These are phyloP conservation scores for Coregonus sp. DNA, from an alignment of 2,797 vertebrate genomes.

Conservation along the genomic window DNA sequence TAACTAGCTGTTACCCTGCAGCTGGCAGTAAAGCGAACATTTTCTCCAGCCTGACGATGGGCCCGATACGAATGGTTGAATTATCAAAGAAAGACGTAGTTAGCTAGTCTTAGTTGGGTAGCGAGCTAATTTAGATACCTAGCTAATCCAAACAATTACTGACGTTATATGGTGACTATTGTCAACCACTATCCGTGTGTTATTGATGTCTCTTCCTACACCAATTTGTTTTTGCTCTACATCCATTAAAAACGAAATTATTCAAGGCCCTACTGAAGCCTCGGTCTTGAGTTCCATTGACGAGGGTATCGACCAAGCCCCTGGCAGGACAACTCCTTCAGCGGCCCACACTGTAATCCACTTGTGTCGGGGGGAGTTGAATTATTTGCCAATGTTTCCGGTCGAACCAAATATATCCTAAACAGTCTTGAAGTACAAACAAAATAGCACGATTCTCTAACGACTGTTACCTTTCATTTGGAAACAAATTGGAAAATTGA, in stretches of 20 bases:
- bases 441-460: constrained; percentile 34
- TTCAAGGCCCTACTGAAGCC: constrained; percentile 76
- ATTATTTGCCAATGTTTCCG: constrained; percentile 57
- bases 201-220: constrained; percentile 43
- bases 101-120: constrained; percentile 24
- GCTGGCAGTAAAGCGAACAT: background rate
- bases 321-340: constrained; percentile 72
- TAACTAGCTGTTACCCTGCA: background rate
- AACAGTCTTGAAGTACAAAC: constrained; percentile 35
- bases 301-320: constrained; percentile 72
- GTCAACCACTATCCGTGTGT: constrained; percentile 12
- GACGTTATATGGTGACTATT: constrained; percentile 12
- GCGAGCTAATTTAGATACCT: no score
- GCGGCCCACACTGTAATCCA: constrained; percentile 74
- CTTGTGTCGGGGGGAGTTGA: constrained; percentile 67
- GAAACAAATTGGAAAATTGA: constrained; percentile 28
- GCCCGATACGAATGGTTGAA: constrained; percentile 58
- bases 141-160: constrained; percentile 34
- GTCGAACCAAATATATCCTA: constrained; percentile 22
- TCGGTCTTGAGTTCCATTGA: constrained; percentile 78
- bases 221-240: constrained; percentile 39
- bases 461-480: constrained; percentile 41
- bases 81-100: constrained; percentile 73
- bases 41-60: constrained; percentile 38
- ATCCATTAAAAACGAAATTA: constrained; percentile 62